These are phyloP conservation scores for Pempheris klunzingeri DNA, from an alignment of 2,797 vertebrate species.

Conservation along the genomic window DNA sequence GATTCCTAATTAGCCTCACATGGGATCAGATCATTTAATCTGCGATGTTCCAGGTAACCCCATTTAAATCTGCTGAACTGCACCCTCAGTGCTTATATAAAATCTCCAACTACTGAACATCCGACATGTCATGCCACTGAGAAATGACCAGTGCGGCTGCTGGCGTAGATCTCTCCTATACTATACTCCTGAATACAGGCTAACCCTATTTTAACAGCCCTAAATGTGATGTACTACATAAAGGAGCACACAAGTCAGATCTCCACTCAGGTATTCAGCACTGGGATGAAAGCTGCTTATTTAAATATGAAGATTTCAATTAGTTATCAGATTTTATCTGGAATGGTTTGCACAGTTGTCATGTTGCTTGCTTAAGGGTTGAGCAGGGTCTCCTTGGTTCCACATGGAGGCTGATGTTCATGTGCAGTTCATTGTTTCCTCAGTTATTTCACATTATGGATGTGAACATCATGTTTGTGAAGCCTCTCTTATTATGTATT, in stretches of 20 bases:
- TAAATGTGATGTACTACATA: conserved; percentile 6
- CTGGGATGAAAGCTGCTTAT: neutral
- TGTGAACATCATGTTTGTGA: neutral
- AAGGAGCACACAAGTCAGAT: neutral
- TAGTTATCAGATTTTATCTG: neutral
- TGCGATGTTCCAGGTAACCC: conserved; percentile 76
- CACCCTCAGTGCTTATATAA: conserved; percentile 62
- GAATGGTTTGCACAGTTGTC: conserved; percentile 11
- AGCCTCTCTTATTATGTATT: neutral
- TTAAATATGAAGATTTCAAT: conserved; percentile 9
- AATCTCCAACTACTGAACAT: conserved; percentile 61
- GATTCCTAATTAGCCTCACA: conserved; percentile 74
- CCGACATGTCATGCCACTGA: conserved; percentile 40
- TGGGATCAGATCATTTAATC: conserved; percentile 76
- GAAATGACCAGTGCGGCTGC: conserved; percentile 22
- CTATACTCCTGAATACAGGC: conserved; percentile 2
- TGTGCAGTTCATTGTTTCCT: neutral
- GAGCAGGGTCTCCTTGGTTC: neutral
- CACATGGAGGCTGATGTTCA: conserved; percentile 14
- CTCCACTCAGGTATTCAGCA: neutral
- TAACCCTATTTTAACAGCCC: neutral
- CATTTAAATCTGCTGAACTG: conserved; percentile 77
- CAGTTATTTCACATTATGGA: conserved; percentile 8
- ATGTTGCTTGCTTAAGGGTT: neutral
- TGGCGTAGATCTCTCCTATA: conserved; percentile 25